Evolutionary conservation across 2,888 invertebrate genomes (phyloP).

Genomic region (Nemapogon koenigi): DNA sequence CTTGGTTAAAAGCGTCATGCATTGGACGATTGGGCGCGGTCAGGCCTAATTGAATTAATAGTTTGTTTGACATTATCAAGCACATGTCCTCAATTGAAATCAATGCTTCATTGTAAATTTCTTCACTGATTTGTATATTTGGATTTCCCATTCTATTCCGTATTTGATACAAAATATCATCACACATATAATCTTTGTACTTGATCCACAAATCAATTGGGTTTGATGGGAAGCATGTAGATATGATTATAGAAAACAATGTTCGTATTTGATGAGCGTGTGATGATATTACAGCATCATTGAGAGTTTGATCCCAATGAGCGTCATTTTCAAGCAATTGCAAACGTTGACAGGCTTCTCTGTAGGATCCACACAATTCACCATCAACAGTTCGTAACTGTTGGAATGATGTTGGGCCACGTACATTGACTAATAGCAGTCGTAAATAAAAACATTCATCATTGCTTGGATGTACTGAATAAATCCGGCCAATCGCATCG

Average conservation of each 20-base stretch:
- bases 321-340: constrained; percentile 19
- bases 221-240: constrained; percentile 3
- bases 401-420: constrained; percentile 16
- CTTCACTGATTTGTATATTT: constrained; percentile 2
- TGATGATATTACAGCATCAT: constrained; percentile 11
- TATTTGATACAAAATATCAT: constrained; percentile 2
- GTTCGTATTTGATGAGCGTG: constrained; percentile 9
- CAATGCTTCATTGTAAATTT: constrained; percentile 3
- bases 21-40: constrained; percentile 16
- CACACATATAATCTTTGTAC: neutral
- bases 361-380: constrained; percentile 18
- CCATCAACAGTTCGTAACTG: constrained; percentile 20
- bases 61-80: neutral
- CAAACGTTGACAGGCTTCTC: constrained; percentile 20
- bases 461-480: constrained; percentile 13
- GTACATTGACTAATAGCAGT: constrained; percentile 15
- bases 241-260: constrained; percentile 6
- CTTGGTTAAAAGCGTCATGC: constrained; percentile 11
- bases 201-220: neutral
- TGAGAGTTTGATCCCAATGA: constrained; percentile 17
- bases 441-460: constrained; percentile 12
- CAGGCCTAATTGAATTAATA: too few relatives aligned
- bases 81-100: constrained; percentile 2
- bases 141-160: neutral
- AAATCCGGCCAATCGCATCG: constrained; percentile 13